These are phyloP conservation scores for Pangasius macronema DNA, from an alignment of 2,797 vertebrate species.

Conservation along the genomic window DNA sequence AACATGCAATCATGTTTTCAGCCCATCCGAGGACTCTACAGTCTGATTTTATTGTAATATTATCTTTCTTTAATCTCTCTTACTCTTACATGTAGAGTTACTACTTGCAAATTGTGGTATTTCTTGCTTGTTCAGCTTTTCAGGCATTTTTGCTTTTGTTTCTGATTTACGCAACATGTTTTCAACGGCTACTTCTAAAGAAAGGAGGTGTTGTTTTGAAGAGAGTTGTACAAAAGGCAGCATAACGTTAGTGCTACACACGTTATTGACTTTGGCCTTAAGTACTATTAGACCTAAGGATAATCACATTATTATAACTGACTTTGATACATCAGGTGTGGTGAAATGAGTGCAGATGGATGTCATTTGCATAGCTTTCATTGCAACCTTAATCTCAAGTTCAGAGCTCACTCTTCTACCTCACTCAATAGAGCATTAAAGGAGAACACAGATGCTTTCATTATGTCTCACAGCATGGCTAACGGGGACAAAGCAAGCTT, in stretches of 20 bases:
- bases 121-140: background rate
- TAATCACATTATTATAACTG: background rate
- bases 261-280: background rate
- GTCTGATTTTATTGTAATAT: background rate
- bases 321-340: background rate
- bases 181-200: conserved; percentile 14
- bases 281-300: background rate
- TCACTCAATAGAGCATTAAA: background rate
- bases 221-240: background rate
- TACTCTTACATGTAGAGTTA: too few relatives aligned
- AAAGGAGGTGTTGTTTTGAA: background rate
- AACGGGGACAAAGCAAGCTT: background rate
- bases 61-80: too few relatives aligned
- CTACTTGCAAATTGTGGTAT: background rate
- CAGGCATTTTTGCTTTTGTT: background rate
- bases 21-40: background rate
- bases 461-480: background rate
- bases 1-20: background rate
- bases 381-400: background rate
- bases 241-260: background rate
- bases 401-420: background rate
- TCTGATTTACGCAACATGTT: background rate
- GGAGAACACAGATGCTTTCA: conserved; percentile 17
- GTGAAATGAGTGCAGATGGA: background rate
- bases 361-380: background rate